Conservation (phyloP, 2,797 vertebrate genomes). For the Cuniculus paca region DNA sequence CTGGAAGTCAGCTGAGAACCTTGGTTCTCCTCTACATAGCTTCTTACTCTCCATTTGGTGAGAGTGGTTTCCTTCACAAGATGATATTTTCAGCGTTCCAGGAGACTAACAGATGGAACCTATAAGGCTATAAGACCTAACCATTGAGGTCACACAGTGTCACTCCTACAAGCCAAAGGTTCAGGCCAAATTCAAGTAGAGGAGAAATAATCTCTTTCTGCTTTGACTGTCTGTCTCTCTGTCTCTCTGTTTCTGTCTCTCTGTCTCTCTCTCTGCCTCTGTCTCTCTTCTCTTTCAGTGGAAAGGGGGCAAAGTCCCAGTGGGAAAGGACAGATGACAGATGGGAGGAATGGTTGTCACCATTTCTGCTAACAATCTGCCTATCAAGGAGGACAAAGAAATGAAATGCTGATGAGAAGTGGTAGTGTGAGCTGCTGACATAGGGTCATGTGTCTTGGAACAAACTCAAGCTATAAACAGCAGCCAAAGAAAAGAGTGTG, state of each 20-base stretch:
- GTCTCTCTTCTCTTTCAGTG: neutral
- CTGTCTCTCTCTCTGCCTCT: neutral
- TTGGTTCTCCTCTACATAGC: neutral
- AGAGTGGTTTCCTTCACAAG: neutral
- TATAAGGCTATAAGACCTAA: neutral
- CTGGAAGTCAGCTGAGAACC: neutral
- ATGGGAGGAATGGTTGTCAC: neutral
- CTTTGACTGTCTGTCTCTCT: neutral
- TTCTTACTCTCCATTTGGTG: neutral
- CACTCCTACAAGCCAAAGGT: neutral
- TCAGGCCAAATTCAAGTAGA: neutral
- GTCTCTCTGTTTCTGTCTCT: neutral
- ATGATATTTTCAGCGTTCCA: neutral
- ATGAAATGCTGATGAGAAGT: neutral
- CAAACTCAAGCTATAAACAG: neutral
- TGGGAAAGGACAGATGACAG: neutral
- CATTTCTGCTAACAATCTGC: neutral
- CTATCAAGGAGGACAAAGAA: neutral
- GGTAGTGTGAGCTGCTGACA: neutral
- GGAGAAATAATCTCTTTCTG: neutral
- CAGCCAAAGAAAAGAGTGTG: constrained; percentile 64
- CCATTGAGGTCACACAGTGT: neutral
- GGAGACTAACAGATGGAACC: neutral
- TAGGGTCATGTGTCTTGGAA: neutral
- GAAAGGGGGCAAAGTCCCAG: neutral